phyloP scores from a whole-genome alignment of 1,140 invertebrate genomes.

The Halyomorpha halys region DNA sequence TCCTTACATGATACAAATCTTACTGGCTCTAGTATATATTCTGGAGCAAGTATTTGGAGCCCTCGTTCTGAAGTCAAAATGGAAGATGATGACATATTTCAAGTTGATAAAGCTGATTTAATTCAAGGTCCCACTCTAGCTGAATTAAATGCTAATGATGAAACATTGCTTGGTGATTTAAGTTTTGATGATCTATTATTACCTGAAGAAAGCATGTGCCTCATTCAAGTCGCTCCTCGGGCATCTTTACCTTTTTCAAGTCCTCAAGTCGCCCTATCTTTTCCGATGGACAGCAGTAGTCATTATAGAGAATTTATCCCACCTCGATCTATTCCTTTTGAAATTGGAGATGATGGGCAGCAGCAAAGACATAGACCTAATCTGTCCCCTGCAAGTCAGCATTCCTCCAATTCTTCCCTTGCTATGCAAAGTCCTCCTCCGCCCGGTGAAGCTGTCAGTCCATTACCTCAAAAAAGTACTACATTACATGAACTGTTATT shows the following conservation, averaged over 20 bases:
- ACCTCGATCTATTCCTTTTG: slow-evolving; percentile 1
- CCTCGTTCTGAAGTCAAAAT: slow-evolving; percentile 53
- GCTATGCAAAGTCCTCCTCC: slow-evolving; percentile 18
- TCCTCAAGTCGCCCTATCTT: slow-evolving; percentile 27
- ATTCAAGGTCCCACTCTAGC: slow-evolving; percentile 74
- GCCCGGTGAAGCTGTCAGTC: slow-evolving; percentile 17
- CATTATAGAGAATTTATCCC: slow-evolving; percentile 8
- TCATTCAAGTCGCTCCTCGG: slow-evolving; percentile 26
- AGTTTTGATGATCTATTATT: slow-evolving; percentile 75
- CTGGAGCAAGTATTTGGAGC: slow-evolving; percentile 39
- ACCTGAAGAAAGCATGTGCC: slow-evolving; percentile 51
- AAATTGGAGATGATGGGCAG: slow-evolving; percentile 3
- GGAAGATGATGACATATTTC: slow-evolving; percentile 81
- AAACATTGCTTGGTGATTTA: slow-evolving; percentile 62
- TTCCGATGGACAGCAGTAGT: slow-evolving; percentile 30
- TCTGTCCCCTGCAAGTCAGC: slow-evolving; percentile 18
- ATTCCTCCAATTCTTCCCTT: slow-evolving; percentile 22
- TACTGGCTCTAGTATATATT: slow-evolving; percentile 38
- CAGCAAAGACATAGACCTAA: slow-evolving; percentile 1
- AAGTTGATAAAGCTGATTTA: slow-evolving; percentile 77
- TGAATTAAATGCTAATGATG: slow-evolving; percentile 75
- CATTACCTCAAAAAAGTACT: slow-evolving; percentile 39
- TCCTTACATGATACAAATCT: slow-evolving; percentile 38
- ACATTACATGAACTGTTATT: slow-evolving; percentile 55
- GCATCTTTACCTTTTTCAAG: background rate